Evolutionary conservation across 2,797 vertebrate species (phyloP), one percentile per base, ranked within the genome.

Genomic region (Myiotriccus ornatus): DNA sequence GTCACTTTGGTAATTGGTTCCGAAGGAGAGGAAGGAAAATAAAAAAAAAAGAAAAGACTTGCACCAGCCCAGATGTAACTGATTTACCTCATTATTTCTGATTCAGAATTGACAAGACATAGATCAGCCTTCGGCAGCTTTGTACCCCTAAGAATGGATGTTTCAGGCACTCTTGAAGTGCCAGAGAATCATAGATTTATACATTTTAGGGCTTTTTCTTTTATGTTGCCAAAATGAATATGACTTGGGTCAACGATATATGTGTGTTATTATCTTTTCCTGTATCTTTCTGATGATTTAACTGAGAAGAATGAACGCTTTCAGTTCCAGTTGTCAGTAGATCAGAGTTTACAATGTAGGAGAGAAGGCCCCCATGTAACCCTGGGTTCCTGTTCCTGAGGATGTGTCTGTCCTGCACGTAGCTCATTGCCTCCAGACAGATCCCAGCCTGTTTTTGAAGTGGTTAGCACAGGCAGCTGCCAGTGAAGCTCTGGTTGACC

Each of bases 1-100:
- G 79, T 73, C 89, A 84, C 74, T 91, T 94, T 84, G n/a, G 69
- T 94, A 97, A 96, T 95, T 95, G 92, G 80, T 88, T 96, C 85
- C 67, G 93, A 81, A 89, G 75, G 63, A 85, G 68, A 89, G 20
- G 11, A 65, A 16, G 5, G 22, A 14, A 35, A 17, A 52, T 63
- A 10, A 35, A 30, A 41, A 53, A 25, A 49, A 68, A 82, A 34
- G 34, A 69, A 59, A 70, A 71, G 5, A 56, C 47, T 85, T 89
- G 32, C 3, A 10, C 52, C 73, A 87, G 32, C 44, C 44, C 78
- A 60, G 53, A 41, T 75, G 63, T 86, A 88, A 84, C 79, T 69
- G 77, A 87, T 96, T 91, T 95, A 77, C 47, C 81, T 94, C 79
- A 89, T 93, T 91, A 92, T 92, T 96, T 89, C 92, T 86, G 50